These are phyloP conservation scores for Vanessa tameamea DNA, from an alignment of 1,140 invertebrate species.

Conservation along the genomic window DNA sequence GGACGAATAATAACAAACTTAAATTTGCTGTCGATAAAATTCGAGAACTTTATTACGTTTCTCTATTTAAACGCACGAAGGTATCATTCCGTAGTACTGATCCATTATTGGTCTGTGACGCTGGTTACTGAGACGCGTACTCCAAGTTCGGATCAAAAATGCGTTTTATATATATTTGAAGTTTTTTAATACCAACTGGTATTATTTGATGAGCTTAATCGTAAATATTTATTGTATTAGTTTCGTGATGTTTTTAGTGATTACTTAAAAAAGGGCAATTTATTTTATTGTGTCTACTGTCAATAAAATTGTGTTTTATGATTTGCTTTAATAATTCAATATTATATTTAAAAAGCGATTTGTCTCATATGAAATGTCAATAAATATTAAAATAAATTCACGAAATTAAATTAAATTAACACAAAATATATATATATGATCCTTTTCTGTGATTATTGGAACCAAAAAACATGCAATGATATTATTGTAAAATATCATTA, in stretches of 20 bases:
- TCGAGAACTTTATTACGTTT: background rate
- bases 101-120: background rate
- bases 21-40: conserved; percentile 27
- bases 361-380: background rate
- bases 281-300: background rate
- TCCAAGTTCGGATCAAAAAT: conserved; percentile 51
- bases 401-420: no score
- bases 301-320: background rate
- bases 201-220: conserved; percentile 16
- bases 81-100: conserved; percentile 14
- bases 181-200: conserved; percentile 9
- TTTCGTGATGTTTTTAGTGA: conserved; percentile 19
- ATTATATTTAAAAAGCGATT: background rate
- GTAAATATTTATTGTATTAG: conserved; percentile 12
- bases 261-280: conserved; percentile 5
- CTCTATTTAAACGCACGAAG: conserved; percentile 18
- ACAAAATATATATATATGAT: no score
- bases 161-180: conserved; percentile 19
- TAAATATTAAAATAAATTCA: background rate
- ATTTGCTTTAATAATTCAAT: background rate
- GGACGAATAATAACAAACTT: conserved; percentile 40
- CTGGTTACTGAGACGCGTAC: background rate
- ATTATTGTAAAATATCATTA: no score
- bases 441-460: no score
- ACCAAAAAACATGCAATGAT: no score